Percentiles rank a stretch among this genome's conserved stretches.
These are phyloP conservation scores for Haliclona indistincta DNA, from an alignment of 37 sponge, comb jelly and placozoan species.

Conservation along the genomic window DNA sequence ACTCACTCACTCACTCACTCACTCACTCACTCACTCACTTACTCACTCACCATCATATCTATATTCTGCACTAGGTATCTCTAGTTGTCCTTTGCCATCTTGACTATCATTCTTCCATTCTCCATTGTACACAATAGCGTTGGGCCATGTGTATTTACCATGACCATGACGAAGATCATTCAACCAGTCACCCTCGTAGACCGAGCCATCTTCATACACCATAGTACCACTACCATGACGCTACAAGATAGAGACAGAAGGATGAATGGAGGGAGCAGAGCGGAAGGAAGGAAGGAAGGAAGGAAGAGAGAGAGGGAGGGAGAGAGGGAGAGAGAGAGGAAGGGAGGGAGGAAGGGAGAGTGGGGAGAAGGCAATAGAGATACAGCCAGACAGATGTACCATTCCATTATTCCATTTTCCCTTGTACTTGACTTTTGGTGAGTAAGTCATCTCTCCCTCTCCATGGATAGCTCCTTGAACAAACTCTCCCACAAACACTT, in stretches of 20 bases:
- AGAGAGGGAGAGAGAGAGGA: no score
- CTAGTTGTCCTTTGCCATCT: slow-evolving; percentile 46
- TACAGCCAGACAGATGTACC: no score
- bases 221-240: slow-evolving; percentile 79
- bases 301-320: no score
- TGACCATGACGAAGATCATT: slow-evolving; percentile 74
- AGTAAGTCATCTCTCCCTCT: slow-evolving; percentile 85
- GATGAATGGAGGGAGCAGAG: no score
- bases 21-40: no score
- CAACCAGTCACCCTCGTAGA: slow-evolving; percentile 83
- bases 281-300: no score
- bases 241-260: slow-evolving; percentile 30
- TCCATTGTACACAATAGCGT: slow-evolving; percentile 76
- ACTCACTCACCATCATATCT: no score
- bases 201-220: slow-evolving; percentile 68
- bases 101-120: slow-evolving; percentile 76
- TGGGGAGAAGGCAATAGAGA: no score
- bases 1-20: no score
- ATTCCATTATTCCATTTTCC: slow-evolving; percentile 76
- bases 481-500: slow-evolving; percentile 67
- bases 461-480: slow-evolving; percentile 60
- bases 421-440: slow-evolving; percentile 59
- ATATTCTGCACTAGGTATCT: slow-evolving; percentile 12
- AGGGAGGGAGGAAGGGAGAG: no score
- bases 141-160: slow-evolving; percentile 63